Base-by-base conservation (phyloP, 2,113 vertebrate genomes). In the Leucopternis melanops region DNA sequence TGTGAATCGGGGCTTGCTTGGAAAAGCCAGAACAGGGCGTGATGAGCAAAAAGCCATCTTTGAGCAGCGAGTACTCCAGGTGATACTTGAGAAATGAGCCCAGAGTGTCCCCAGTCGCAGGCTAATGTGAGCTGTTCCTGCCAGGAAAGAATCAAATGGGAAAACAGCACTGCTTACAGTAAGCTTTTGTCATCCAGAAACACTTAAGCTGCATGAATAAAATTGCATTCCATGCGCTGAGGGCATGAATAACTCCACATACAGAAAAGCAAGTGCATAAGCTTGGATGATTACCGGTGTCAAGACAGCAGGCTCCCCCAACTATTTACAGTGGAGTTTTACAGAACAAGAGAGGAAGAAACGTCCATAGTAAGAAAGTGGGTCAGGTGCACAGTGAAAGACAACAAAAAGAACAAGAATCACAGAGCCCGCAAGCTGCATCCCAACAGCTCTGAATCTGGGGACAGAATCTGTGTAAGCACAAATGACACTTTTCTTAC, bases 171-270 rank as follows among this genome's bases (percentile, higher is more conserved):
- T 67, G 42, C 72, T 85, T 66, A 20, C 66, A 65, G 52, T 31
- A 32, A 67, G 81, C 66, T 88, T 90, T 92, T 96, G 81, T 87
- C 81, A 94, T 79, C 81, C 88, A 67, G 40, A 85, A 95, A 75
- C 83, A 90, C 81, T 97, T 91, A 79, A 85, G 44, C 86, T 63
- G 58, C 71, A n/a, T 84, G 87, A 95, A 90, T 90, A 86, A 92
- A 88, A 94, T 72, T 90, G 71, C 42, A 81, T 88, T 91, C 0
- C 0, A 31, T 55, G n/a, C 91, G 74, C 88, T 79, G 73, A 73
- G 84, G 81, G 57, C 81, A 38, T 67, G 78, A 94, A 75, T 97
- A 88, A 82, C 88, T 86, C 36, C 71, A 36, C 71, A 54, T 23
- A 25, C 61, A 88, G 86, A 69, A 89, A 82, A 86, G 55, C 82